Evolutionary conservation across 2,797 vertebrate species (phyloP), one percentile per base, ranked within the genome.

Genomic region (Alcedo atthis): DNA sequence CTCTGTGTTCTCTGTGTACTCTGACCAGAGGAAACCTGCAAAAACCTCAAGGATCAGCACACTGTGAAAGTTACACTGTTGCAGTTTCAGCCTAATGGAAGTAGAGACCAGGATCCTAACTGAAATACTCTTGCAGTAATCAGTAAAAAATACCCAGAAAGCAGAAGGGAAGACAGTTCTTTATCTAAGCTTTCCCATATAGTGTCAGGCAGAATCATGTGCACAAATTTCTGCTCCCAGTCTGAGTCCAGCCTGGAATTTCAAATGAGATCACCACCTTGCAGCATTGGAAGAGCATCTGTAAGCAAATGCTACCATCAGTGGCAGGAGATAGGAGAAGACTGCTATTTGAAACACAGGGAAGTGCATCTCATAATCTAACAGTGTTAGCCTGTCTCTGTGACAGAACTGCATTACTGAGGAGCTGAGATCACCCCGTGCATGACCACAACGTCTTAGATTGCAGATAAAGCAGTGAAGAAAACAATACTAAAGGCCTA

Each of bases 321-420:
- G 18, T 12, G 17, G 15, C 30, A 69, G 63, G 37, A 61, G 12
- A 40, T 32, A 66, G 40, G 24, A 70, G 8, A 26, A n/a, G 8
- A 5, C 6, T 35, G 30, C 19, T 19, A 75, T 59, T 63, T 55
- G 53, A 61, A 81, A 43, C 25, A 19, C 13, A 66, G 9, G 14
- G 3, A 2, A 28, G 28, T 35, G 40, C 15, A 51, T 33, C 10
- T 59, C 0, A 0, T 53, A 63, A 68, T 30, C 13, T 66, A 53
- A 35, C 5, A 51, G 8, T 32, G 4, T 25, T 67, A 89, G 7
- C 4, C 19, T 51, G 28, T 35, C 11, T 67, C 15, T 20, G 10
- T 48, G 22, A 43, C 1, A 63, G 18, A 49, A 64, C 48, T 46
- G 70, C 22, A 15, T 64, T 64, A 18, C 30, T 28, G 10, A 17